Evolutionary conservation across 2,113 vertebrate genomes (phyloP).

Genomic region (Onychostoma macrolepis): DNA sequence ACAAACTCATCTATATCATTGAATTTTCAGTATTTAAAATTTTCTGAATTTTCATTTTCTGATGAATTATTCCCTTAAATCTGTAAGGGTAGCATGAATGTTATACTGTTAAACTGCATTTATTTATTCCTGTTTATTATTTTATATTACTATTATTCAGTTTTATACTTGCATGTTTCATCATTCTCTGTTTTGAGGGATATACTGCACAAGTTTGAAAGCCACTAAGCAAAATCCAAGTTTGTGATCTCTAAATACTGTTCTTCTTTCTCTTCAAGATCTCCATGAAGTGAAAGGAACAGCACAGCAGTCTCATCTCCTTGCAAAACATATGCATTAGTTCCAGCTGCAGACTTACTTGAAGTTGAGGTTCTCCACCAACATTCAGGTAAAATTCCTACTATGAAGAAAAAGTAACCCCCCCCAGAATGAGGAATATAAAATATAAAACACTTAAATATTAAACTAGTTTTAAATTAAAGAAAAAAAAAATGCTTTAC

Average conservation of each 20-base stretch:
- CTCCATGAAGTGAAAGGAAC: background rate
- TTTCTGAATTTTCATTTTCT: too few relatives aligned
- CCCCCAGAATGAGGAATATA: background rate
- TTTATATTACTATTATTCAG: background rate
- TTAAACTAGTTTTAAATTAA: background rate
- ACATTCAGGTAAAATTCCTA: background rate
- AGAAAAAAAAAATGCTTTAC: too few relatives aligned
- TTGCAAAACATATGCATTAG: too few relatives aligned
- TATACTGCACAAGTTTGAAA: background rate
- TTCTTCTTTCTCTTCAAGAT: background rate
- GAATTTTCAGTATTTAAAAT: too few relatives aligned
- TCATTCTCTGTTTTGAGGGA: background rate
- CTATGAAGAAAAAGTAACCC: background rate
- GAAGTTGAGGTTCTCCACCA: background rate
- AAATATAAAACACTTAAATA: background rate
- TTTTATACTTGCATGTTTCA: background rate
- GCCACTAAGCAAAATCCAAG: background rate
- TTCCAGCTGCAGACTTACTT: background rate
- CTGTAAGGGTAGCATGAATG: background rate
- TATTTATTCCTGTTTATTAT: background rate
- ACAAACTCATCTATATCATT: too few relatives aligned
- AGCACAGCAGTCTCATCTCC: background rate
- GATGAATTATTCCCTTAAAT: too few relatives aligned
- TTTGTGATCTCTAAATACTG: background rate
- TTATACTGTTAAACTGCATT: background rate